Base-by-base conservation (phyloP, 2,797 vertebrate species). In the Lutjanus campechanus region DNA sequence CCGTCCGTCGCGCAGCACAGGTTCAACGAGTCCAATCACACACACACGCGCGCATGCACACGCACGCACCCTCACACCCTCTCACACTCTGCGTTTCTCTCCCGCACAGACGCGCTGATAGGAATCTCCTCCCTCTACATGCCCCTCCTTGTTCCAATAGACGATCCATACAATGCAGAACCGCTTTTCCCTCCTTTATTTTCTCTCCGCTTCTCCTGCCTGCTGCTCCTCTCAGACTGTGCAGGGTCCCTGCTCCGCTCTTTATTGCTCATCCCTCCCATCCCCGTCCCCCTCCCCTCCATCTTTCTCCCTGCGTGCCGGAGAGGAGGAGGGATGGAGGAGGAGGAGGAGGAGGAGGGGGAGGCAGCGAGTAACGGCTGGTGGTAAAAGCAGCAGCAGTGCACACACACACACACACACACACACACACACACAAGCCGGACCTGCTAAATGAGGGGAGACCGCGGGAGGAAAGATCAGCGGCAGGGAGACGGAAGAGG, bases 231-330 rank as follows among this genome's bases (percentile, higher is more conserved):
- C 85, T 91, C 88, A 88, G 84, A 88, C 79, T 86, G 85, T 89
- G 78, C 90, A 86, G 78, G 85, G 83, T 91, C 86, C 77, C 87
- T 82, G 90, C 85, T 92, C 87, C 82, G 90, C 85, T 92, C 90
- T 94, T 92, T 93, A 93, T 92, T 81, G 88, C 91, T 92, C 88
- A 84, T 90, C 89, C 83, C 90, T 88, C 86, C 84, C 83, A 79
- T 73, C 78, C 88, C 81, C 77, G 68, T 68, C 76, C 89, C 77
- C 90, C 85, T 86, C 86, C 84, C 78, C 84, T 92, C 81, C 61
- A 85, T 90, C 75, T 77, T 85, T 74, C 88, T 86, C 82, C 56
- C 81, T 83, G 61, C 55, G 15, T 79, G 81, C 69, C 56, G 54
- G 79, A 76, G 85, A 80, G 89, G 78, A 77, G 71, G 12, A 3